Evolutionary conservation across 2,113 vertebrate species (phyloP).

Genomic region (Petrocephalus microphthalmus): DNA sequence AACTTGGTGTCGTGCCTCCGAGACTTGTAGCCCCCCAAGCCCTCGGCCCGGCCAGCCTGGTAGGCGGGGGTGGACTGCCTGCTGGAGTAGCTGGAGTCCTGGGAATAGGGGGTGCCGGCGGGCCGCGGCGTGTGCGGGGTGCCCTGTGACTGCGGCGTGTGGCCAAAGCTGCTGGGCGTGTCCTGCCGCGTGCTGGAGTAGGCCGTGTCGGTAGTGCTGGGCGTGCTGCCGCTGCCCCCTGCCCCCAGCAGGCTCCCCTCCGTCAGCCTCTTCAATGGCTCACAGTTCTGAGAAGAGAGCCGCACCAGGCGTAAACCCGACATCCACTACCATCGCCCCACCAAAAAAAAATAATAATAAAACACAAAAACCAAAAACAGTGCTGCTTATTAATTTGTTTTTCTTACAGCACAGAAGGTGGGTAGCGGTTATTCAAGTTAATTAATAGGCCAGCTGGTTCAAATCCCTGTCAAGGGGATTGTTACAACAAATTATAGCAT

Average conservation of each 20-base stretch:
- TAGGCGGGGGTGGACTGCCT: conserved; percentile 86
- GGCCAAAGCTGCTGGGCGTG: conserved; percentile 75
- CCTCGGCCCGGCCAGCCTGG: conserved; percentile 71
- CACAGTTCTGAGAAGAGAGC: conserved; percentile 47
- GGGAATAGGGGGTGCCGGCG: conserved; percentile 83
- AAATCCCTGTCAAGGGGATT: not conserved
- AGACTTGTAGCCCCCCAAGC: conserved; percentile 73
- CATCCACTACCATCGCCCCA: not conserved
- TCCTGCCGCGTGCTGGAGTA: conserved; percentile 91
- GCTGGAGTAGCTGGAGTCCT: conserved; percentile 91
- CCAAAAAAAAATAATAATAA: not conserved
- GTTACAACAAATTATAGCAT: not conserved
- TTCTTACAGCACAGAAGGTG: not conserved
- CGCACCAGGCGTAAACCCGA: not conserved
- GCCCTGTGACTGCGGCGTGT: conserved; percentile 80
- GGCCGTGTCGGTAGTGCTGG: conserved; percentile 84
- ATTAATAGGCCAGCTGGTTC: conserved; percentile 12
- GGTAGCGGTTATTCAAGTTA: not conserved
- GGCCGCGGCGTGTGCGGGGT: conserved; percentile 83
- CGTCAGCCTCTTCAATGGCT: conserved; percentile 71
- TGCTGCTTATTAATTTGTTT: not conserved
- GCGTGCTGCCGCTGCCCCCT: conserved; percentile 66
- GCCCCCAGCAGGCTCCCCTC: conserved; percentile 67
- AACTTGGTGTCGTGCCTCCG: conserved; percentile 86
- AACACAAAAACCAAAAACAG: not conserved